These are phyloP conservation scores for Bimastos eiseni DNA, from an alignment of 2,888 invertebrate species.

Conservation along the genomic window DNA sequence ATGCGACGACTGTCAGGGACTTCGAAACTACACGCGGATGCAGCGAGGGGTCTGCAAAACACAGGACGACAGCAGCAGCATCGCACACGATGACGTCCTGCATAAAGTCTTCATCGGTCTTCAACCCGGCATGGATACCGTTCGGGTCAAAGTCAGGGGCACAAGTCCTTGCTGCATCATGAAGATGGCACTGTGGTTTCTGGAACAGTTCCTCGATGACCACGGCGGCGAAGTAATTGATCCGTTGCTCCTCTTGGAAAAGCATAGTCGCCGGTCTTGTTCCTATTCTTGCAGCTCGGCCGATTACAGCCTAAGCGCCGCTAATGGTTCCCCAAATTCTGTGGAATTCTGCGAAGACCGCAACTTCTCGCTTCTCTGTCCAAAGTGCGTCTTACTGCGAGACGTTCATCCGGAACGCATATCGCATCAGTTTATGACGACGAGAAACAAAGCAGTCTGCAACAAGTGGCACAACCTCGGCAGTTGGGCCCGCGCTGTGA, in stretches of 20 bases:
- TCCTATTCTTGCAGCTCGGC: conserved; percentile 31
- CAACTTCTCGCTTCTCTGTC: conserved; percentile 43
- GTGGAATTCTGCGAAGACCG: conserved; percentile 29
- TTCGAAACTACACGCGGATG: conserved; percentile 35
- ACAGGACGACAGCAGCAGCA: conserved; percentile 24
- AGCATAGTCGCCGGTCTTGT: conserved; percentile 32
- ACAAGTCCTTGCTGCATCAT: conserved; percentile 47
- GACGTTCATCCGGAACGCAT: conserved; percentile 45
- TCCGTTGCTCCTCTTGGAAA: conserved; percentile 31
- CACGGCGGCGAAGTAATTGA: conserved; percentile 42
- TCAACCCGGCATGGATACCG: conserved; percentile 42
- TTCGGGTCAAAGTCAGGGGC: conserved; percentile 45
- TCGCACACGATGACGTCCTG: conserved; percentile 44
- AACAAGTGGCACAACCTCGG: conserved; percentile 48
- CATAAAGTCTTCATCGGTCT: conserved; percentile 48
- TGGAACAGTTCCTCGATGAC: conserved; percentile 47
- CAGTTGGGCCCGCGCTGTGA: conserved; percentile 47
- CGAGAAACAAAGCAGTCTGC: conserved; percentile 46
- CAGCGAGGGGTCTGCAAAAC: background rate
- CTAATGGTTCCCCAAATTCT: conserved; percentile 24
- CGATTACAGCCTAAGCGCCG: conserved; percentile 36
- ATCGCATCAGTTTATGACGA: conserved; percentile 36
- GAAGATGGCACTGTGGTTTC: conserved; percentile 46
- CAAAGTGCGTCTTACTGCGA: conserved; percentile 45
- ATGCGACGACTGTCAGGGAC: conserved; percentile 45